Evolutionary conservation across 2,113 vertebrate genomes (phyloP).

Genomic region (Psammodynastes pulverulentus): DNA sequence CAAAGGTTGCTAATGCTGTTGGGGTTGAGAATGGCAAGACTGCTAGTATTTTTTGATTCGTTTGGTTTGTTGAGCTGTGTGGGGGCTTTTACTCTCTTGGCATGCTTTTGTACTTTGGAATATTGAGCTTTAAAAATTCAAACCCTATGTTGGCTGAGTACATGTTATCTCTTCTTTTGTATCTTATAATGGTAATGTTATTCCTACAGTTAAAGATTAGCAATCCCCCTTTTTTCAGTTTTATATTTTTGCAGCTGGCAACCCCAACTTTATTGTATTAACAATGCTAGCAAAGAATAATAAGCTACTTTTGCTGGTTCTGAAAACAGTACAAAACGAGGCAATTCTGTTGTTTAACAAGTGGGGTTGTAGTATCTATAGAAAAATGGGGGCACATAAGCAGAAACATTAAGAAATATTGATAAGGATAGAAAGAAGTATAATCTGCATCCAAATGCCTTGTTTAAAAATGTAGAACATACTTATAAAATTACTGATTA

Average conservation of each 20-base stretch:
- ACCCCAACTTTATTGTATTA: not conserved
- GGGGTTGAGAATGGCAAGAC: not conserved
- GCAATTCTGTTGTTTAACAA: not conserved
- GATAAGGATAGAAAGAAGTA: not conserved
- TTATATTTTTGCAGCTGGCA: not conserved
- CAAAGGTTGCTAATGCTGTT: not conserved
- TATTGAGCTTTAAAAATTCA: not conserved
- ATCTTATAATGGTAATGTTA: not conserved
- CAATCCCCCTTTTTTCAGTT: not conserved
- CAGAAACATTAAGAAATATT: not conserved
- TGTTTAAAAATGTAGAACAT: not conserved
- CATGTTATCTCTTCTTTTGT: not conserved
- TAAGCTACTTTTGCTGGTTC: not conserved
- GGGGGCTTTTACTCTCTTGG: too few relatives aligned
- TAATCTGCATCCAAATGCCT: not conserved
- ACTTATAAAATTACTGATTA: not conserved
- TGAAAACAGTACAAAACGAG: not conserved
- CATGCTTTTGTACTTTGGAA: not conserved
- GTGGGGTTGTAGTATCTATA: not conserved
- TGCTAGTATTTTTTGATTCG: not conserved
- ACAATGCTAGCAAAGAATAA: not conserved
- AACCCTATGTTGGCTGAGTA: not conserved
- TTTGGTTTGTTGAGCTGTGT: too few relatives aligned
- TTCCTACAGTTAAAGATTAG: not conserved
- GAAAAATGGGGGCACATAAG: not conserved